These are phyloP conservation scores for Apamea epomidion DNA, from an alignment of 2,888 invertebrate genomes.

Conservation along the genomic window DNA sequence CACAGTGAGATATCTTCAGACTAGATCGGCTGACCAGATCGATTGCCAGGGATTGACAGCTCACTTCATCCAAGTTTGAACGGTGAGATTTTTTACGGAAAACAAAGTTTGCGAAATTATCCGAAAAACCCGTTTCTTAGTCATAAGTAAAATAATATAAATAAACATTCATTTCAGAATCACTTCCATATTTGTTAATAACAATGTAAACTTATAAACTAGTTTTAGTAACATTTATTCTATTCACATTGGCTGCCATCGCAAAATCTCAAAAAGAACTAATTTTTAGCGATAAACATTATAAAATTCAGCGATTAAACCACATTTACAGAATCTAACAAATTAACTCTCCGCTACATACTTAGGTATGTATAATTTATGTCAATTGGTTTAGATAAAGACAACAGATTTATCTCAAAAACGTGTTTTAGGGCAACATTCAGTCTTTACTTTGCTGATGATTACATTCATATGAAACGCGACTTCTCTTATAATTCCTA, in stretches of 20 bases:
- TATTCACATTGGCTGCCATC: background rate
- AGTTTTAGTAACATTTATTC: no score
- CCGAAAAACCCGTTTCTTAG: background rate
- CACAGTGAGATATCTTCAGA: background rate
- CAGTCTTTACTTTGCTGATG: background rate
- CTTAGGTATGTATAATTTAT: background rate
- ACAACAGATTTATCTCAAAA: constrained; percentile 36
- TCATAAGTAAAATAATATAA: no score
- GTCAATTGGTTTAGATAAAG: constrained; percentile 13
- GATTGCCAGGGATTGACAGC: background rate
- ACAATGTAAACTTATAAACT: no score
- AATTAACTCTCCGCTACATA: constrained; percentile 9
- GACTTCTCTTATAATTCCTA: background rate
- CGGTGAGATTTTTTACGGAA: background rate
- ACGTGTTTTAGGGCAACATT: constrained; percentile 34
- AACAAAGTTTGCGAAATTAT: background rate
- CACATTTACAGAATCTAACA: constrained; percentile 3
- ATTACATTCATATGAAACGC: background rate
- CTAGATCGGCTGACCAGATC: background rate
- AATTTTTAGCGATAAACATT: constrained; percentile 3
- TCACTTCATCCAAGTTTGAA: background rate
- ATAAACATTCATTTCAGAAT: no score
- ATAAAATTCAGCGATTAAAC: background rate
- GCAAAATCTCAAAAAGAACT: background rate
- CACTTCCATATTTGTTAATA: no score